Evolutionary conservation across 2,113 vertebrate species (phyloP).

Genomic region (Cebus imitator): DNA sequence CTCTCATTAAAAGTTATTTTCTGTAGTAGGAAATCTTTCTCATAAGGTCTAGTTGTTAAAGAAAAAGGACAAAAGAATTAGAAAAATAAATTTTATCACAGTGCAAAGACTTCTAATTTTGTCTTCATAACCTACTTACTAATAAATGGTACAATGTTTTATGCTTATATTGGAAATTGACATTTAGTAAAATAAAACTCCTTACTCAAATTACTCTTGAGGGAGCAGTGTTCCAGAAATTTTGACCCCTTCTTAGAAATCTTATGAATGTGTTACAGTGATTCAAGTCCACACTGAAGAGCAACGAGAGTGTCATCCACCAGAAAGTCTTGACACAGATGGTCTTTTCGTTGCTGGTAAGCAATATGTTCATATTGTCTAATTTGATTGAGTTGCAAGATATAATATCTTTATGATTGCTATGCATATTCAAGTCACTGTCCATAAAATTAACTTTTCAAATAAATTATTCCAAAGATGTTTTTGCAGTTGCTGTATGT

Average conservation of each 20-base stretch:
- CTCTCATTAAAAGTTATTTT: neutral
- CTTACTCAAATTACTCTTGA: neutral
- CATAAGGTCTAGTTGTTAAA: neutral
- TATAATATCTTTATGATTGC: neutral
- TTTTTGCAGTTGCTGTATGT: neutral
- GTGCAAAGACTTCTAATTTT: neutral
- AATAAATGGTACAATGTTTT: neutral
- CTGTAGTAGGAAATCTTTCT: neutral
- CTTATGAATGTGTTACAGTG: neutral
- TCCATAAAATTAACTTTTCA: neutral
- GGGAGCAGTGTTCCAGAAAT: neutral
- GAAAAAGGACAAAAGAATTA: neutral
- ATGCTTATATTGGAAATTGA: neutral
- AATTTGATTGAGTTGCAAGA: accelerated
- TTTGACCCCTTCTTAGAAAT: neutral
- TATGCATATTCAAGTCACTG: neutral
- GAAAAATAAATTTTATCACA: neutral
- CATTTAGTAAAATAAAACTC: neutral
- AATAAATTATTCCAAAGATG: neutral
- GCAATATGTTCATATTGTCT: accelerated
- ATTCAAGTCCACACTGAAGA: neutral
- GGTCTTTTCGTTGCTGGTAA: conserved; percentile 48
- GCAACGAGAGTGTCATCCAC: neutral
- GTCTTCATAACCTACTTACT: neutral
- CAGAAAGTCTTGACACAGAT: neutral